These are phyloP conservation scores for Forbesichthys agassizii DNA, from an alignment of 2,113 vertebrate genomes.

Conservation along the genomic window DNA sequence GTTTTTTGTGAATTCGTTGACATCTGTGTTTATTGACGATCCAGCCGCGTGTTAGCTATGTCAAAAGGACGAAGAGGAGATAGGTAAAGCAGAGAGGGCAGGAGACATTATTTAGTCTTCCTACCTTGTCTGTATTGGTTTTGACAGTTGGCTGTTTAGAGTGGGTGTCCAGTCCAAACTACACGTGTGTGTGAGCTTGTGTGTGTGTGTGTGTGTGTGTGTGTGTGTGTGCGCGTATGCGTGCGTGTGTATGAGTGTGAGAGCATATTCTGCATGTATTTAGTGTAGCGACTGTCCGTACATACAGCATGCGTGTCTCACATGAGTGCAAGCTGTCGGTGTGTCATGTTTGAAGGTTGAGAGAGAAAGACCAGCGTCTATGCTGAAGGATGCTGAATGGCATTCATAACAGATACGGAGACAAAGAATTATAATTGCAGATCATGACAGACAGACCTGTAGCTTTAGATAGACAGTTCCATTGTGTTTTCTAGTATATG, in stretches of 20 bases:
- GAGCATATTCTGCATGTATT: conserved; percentile 19
- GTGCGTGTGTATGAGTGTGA: conserved; percentile 5
- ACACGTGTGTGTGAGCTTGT: conserved; percentile 20
- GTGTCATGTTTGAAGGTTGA: conserved; percentile 30
- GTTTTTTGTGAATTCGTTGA: conserved; percentile 21
- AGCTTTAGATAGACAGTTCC: conserved; percentile 2
- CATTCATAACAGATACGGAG: conserved; percentile 35
- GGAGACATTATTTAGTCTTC: conserved; percentile 16
- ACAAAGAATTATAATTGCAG: conserved; percentile 13
- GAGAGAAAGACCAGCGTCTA: conserved; percentile 19
- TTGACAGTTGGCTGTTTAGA: conserved; percentile 34
- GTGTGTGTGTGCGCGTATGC: conserved; percentile 9
- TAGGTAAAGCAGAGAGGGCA: not conserved
- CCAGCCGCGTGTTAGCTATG: conserved; percentile 15
- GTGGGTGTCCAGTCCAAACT: conserved; percentile 28
- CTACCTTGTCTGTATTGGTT: not conserved
- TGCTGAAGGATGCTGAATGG: conserved; percentile 15
- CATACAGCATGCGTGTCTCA: conserved; percentile 26
- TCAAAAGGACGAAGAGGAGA: not conserved
- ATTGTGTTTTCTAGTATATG: not conserved
- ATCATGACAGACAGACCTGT: not conserved
- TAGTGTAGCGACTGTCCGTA: conserved; percentile 10
- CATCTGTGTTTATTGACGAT: conserved; percentile 19
- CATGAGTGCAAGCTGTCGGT: conserved; percentile 26
- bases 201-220: conserved; percentile 6